Conservation (phyloP, 2,797 vertebrate species). For the Chelidonichthys spinosus region DNA sequence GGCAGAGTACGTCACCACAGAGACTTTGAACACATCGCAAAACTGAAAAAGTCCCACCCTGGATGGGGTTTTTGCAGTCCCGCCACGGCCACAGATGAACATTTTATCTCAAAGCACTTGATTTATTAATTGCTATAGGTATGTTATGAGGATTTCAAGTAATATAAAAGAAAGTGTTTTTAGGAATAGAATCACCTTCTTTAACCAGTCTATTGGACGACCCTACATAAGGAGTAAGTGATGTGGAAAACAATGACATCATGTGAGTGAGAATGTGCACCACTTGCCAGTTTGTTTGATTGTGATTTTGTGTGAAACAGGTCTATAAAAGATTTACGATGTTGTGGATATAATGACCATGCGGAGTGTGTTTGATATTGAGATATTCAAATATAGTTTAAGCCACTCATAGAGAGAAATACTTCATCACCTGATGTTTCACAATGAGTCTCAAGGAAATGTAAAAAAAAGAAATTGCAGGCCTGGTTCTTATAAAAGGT, state of each 20-base stretch:
- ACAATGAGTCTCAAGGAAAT: constrained; percentile 49
- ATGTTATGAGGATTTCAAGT: too few relatives aligned
- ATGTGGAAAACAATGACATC: too few relatives aligned
- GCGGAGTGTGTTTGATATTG: constrained; percentile 53
- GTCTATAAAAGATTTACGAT: not conserved
- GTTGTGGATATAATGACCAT: not conserved
- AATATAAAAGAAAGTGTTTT: too few relatives aligned
- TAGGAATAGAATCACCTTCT: too few relatives aligned
- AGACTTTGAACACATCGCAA: too few relatives aligned
- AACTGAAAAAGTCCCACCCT: too few relatives aligned
- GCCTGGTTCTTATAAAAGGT: not conserved
- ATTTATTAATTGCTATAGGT: too few relatives aligned
- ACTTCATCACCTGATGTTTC: constrained; percentile 66
- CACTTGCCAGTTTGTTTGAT: not conserved
- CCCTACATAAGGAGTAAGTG: not conserved
- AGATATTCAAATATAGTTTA: constrained; percentile 48
- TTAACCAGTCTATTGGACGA: not conserved
- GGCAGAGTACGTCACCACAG: too few relatives aligned
- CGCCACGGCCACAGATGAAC: too few relatives aligned
- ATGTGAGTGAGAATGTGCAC: not conserved
- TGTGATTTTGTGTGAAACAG: not conserved
- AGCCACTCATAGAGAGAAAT: constrained; percentile 63
- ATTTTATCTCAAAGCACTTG: too few relatives aligned
- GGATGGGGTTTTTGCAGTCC: too few relatives aligned
- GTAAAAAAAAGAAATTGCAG: not conserved